Base-by-base conservation (phyloP, 2,797 vertebrate genomes). In the Thalassophryne amazonica region DNA sequence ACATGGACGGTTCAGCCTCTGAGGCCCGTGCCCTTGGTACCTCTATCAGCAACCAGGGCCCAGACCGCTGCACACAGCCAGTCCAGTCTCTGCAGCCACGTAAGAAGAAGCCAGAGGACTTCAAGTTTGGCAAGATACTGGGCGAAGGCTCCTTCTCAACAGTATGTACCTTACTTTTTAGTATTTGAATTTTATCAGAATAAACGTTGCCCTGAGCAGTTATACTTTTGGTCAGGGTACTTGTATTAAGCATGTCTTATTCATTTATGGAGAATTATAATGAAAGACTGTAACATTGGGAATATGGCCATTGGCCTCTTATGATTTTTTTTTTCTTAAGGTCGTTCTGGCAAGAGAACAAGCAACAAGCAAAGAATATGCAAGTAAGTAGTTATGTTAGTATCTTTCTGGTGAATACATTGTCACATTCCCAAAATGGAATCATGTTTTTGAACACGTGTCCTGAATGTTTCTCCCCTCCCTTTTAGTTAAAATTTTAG, bases 131-230 rank as follows among this genome's bases (percentile, higher is more conserved):
- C 74, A 99, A 96, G 74, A 99, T 99, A 67, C 88, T 99, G 60
- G 97, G 97, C 56, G 97, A 99, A 90, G 97, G 97, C 78, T 99
- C 97, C 58, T 99, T 98, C 78, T 99, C 97, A 2, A 99, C 97
- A 67, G 97, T 98, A 92, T 73, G 89, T 86, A 56, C 39, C 56
- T 33, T 50, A 35, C 71, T 67, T 84, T 81, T 69, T 43, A 29
- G 35, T 36, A 55, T 70, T 56, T 69, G 29, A 79, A 42, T 75
- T 67, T 50, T 68, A 25, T 23, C 17, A 25, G 34, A 55, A 73
- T 62, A 71, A 66, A 62, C 80, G 80, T 85, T 78, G 41, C 57
- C 78, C 85, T 77, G 85, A 69, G 79, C 48, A 78, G 69, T 55
- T 46, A 80, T 83, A 88, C 65, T 78, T 89, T 76, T 76, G 66